These are phyloP conservation scores for Mythimna impura DNA, from an alignment of 2,888 invertebrate genomes.

Conservation along the genomic window DNA sequence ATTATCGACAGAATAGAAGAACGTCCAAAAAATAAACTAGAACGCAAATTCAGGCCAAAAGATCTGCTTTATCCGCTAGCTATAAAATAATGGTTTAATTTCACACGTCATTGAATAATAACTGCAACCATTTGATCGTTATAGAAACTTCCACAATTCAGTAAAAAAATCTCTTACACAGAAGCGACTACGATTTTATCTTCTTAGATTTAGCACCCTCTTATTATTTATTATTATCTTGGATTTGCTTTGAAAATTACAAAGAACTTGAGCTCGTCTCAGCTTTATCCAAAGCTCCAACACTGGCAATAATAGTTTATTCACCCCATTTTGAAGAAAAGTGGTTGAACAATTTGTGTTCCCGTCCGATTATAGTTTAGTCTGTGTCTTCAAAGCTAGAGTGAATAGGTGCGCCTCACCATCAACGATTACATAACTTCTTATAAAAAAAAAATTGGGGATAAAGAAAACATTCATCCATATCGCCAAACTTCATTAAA, in stretches of 20 bases:
- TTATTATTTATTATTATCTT: neutral
- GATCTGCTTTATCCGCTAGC: neutral
- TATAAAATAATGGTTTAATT: conserved; percentile 40
- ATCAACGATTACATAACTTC: no score
- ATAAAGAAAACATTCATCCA: neutral
- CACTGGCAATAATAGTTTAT: neutral
- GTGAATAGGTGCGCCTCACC: no score
- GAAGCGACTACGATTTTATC: neutral
- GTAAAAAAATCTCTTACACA: conserved; percentile 6
- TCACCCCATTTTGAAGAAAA: conserved; percentile 3
- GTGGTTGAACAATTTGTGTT: neutral
- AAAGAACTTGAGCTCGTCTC: neutral
- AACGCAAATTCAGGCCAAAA: neutral
- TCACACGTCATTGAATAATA: conserved; percentile 51
- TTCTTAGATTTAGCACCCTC: neutral
- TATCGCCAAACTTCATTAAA: conserved; percentile 21
- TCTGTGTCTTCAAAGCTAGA: no score
- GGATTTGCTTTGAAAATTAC: no score
- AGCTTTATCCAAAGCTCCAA: neutral
- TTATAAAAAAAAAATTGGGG: no score
- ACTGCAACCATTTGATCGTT: conserved; percentile 17
- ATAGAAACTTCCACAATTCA: neutral
- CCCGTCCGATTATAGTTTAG: no score
- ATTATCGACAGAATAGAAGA: no score
- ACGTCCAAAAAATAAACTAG: neutral